Evolutionary conservation across 2,888 invertebrate genomes (phyloP), one percentile per base, ranked within the genome.

Genomic region (Parnassius orleans): DNA sequence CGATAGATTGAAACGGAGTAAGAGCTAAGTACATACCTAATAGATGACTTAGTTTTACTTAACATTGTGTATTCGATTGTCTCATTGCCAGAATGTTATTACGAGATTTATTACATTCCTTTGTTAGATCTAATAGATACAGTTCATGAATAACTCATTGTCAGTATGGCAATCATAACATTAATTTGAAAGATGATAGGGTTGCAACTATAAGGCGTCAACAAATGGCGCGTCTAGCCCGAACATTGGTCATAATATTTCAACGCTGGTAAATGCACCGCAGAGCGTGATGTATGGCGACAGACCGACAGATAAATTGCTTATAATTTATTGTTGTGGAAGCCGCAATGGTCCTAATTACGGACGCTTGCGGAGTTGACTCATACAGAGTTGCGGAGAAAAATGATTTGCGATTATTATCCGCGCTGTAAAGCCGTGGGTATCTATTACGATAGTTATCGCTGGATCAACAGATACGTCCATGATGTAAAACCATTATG

Each of bases 261-360:
- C 87, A 87, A 77, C 86, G 81, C 79, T 76, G 76, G 83, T 81
- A 78, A 86, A 82, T 79, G 86, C 84, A 77, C 71, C 79, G 73
- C 77, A 69, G 69, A 70, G 72, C 78, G 80, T 90, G 90, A 90
- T 90, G 83, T 84, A 90, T 86, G 82, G 81, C 79, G 90, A 89
- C 90, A 87, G 84, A 85, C 83, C 73, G 89, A 88, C 90, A 85
- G 84, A 90, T 90, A 89, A 90, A 90, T 90, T 88, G 87, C 89
- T 86, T 79, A 87, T 85, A 89, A 90, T 90, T 90, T 90, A 90
- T 88, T 80, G 81, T 83, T 77, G 81, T 84, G 78, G 84, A 84
- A 84, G 83, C 81, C 79, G 81, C 78, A 73, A 73, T 74, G 74
- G 74, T 80, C 81, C 86, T 87, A 87, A 87, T 88, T 87, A 87